Evolutionary conservation across 2,113 vertebrate species (phyloP).

Genomic region (Pheucticus melanocephalus): DNA sequence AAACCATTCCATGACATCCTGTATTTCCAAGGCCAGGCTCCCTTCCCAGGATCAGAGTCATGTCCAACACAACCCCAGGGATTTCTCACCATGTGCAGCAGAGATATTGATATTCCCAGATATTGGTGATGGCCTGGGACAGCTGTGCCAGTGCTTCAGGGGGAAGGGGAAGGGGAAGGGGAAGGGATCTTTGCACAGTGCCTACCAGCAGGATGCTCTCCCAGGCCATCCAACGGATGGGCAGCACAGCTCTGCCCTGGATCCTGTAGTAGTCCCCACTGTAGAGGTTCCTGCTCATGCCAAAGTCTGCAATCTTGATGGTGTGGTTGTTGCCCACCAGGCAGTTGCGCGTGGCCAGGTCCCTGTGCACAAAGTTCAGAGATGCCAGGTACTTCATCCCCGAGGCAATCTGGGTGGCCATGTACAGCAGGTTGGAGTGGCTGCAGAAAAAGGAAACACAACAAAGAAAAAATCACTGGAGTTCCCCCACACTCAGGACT

Average conservation of each 20-base stretch:
- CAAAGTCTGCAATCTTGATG: slow-evolving; percentile 98
- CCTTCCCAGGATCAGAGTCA: background rate
- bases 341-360: slow-evolving; percentile 96
- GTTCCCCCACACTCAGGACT: background rate
- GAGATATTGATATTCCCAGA: rapidly evolving
- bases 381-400: slow-evolving; percentile 99
- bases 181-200: background rate
- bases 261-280: slow-evolving; percentile 97
- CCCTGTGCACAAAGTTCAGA: slow-evolving; percentile 96
- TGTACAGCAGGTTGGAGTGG: slow-evolving; percentile 83
- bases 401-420: slow-evolving; percentile 92
- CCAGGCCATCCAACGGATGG: slow-evolving; percentile 99
- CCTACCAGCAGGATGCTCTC: slow-evolving; percentile 93
- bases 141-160: too few relatives aligned
- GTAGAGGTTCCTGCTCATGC: slow-evolving; percentile 98
- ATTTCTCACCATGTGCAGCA: background rate
- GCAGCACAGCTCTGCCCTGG: slow-evolving; percentile 93
- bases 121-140: background rate
- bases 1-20: background rate
- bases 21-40: background rate
- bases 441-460: slow-evolving; percentile 48
- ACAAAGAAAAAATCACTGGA: background rate
- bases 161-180: too few relatives aligned
- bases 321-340: slow-evolving; percentile 91
- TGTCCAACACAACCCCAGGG: rapidly evolving